These are phyloP conservation scores for Cyaniris semiargus DNA, from an alignment of 2,888 invertebrate genomes.

Conservation along the genomic window DNA sequence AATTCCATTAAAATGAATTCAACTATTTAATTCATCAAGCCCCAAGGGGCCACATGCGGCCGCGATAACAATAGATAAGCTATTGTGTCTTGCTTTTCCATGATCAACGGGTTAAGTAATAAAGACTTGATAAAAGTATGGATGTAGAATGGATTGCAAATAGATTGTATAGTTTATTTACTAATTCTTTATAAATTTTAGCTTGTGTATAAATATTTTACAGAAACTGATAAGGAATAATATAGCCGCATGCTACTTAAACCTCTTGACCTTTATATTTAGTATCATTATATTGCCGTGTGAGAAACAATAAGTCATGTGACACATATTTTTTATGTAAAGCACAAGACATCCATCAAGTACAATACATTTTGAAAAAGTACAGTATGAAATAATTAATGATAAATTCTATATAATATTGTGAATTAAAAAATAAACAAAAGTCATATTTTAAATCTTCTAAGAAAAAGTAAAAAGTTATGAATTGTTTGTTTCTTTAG, in stretches of 20 bases:
- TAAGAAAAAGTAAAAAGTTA: neutral
- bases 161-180: neutral
- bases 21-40: too few species aligned
- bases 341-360: neutral
- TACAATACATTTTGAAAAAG: too few species aligned
- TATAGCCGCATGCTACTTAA: neutral
- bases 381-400: too few species aligned
- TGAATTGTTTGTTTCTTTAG: neutral
- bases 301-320: neutral
- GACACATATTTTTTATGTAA: neutral
- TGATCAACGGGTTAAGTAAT: too few species aligned
- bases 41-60: too few species aligned
- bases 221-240: neutral
- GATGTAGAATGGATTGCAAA: neutral
- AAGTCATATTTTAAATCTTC: too few species aligned
- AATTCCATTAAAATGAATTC: too few species aligned
- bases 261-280: constrained; percentile 18
- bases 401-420: too few species aligned
- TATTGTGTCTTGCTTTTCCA: too few species aligned
- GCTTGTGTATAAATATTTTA: neutral
- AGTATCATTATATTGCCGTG: neutral
- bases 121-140: too few species aligned
- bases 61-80: too few species aligned
- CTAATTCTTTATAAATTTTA: neutral
- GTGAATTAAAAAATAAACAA: too few species aligned